phyloP scores from a whole-genome alignment of 2,888 invertebrate genomes.

The Copidosoma aretas region DNA sequence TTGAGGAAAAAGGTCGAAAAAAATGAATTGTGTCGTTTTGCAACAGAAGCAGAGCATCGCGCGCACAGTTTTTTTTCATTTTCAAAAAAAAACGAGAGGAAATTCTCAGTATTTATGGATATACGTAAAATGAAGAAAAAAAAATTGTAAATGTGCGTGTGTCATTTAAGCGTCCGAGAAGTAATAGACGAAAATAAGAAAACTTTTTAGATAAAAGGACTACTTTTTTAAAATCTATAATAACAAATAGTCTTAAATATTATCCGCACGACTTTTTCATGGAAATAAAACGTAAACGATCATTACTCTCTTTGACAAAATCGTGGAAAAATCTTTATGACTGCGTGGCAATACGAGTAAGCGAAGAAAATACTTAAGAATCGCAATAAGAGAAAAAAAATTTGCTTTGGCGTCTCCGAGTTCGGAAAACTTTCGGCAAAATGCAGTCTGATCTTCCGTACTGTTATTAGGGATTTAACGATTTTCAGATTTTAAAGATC shows the following conservation, averaged over 20 bases:
- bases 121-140: constrained; percentile 24
- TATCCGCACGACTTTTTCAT: constrained; percentile 33
- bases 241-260: constrained; percentile 15
- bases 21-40: constrained; percentile 4
- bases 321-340: constrained; percentile 16
- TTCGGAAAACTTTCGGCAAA: constrained; percentile 18
- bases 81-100: not conserved
- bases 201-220: not conserved
- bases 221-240: constrained; percentile 26
- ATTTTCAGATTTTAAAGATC: constrained; percentile 5
- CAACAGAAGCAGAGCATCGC: constrained; percentile 15
- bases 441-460: constrained; percentile 34
- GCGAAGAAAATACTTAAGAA: constrained; percentile 24
- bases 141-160: constrained; percentile 24
- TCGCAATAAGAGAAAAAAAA: constrained; percentile 15
- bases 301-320: constrained; percentile 20
- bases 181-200: not conserved
- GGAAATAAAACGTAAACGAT: constrained; percentile 3
- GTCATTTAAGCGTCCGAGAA: constrained; percentile 19
- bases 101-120: constrained; percentile 3
- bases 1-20: not conserved
- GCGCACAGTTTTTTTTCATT: constrained; percentile 16
- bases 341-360: constrained; percentile 23
- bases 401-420: constrained; percentile 20
- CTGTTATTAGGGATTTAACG: constrained; percentile 16